These are phyloP conservation scores for Akabosia matsudoensis DNA, from an alignment of 1,140 invertebrate species.

Conservation along the genomic window DNA sequence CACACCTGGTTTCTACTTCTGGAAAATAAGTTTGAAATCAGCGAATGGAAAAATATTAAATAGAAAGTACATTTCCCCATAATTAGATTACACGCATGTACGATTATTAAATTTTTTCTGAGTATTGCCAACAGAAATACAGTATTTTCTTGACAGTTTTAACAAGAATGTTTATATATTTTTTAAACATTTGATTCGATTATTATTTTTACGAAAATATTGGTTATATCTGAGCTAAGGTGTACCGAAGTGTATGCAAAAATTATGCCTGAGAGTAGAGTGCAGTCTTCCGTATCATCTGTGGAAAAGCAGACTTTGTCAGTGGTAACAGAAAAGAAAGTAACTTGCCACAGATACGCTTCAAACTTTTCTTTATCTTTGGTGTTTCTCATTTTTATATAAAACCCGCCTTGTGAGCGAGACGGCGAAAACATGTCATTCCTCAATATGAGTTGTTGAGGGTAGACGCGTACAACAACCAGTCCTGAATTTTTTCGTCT, in stretches of 20 bases:
- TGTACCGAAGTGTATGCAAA: no score
- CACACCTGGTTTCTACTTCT: no score
- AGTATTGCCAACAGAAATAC: constrained; percentile 11
- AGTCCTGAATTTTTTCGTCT: not conserved
- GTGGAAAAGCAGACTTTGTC: not conserved
- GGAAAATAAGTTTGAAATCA: no score
- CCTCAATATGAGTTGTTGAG: not conserved
- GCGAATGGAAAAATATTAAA: no score
- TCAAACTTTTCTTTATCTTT: constrained; percentile 10
- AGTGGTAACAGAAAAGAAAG: constrained; percentile 6
- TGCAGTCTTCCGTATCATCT: no score
- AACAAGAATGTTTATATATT: not conserved
- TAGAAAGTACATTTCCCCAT: no score
- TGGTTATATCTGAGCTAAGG: no score
- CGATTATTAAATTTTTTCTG: not conserved
- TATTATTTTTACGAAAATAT: no score
- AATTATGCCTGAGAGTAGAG: no score
- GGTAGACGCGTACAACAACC: not conserved
- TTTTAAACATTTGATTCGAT: no score
- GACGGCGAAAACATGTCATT: not conserved
- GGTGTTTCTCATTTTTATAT: not conserved
- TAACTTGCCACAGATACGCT: constrained; percentile 19
- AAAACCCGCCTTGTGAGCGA: not conserved
- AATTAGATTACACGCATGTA: not conserved
- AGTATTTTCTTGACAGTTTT: not conserved